Evolutionary conservation across 2,797 vertebrate genomes (phyloP).

Genomic region (Uromys caudimaculatus): DNA sequence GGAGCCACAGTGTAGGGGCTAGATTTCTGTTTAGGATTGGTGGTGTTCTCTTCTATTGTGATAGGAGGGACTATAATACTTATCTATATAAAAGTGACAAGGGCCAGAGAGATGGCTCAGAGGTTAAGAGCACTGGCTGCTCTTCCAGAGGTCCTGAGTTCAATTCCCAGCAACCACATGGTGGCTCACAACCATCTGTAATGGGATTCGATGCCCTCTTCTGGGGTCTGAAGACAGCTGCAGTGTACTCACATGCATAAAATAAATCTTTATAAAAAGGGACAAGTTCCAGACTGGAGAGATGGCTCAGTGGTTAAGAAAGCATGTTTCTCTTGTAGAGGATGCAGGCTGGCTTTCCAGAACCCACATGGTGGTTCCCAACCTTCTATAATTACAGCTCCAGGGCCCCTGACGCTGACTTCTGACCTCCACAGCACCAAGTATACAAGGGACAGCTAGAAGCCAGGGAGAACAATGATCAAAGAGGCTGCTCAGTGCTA

Average conservation of each 20-base stretch:
- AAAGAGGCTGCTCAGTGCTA: too few relatives aligned
- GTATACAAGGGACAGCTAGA: background rate
- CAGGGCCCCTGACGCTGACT: background rate
- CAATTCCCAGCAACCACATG: too few relatives aligned
- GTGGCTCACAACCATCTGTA: too few relatives aligned
- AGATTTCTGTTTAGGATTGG: background rate
- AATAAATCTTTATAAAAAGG: background rate
- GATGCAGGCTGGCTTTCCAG: background rate
- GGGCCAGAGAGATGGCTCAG: background rate
- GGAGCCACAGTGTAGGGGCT: background rate
- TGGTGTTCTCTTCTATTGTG: background rate
- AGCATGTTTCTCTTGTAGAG: background rate
- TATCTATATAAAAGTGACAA: background rate
- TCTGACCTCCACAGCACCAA: background rate
- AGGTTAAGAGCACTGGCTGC: background rate
- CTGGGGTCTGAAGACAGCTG: too few relatives aligned
- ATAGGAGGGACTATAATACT: background rate
- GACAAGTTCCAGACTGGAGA: background rate
- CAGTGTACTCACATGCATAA: too few relatives aligned
- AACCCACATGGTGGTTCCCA: background rate
- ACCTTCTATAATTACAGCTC: background rate
- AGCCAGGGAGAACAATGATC: background rate
- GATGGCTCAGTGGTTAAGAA: background rate
- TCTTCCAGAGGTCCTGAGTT: too few relatives aligned
- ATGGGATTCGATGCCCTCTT: too few relatives aligned